Percentiles rank a stretch among this genome's conserved stretches.
These are phyloP conservation scores for Sternarchorhynchus goeldii DNA, from an alignment of 2,797 vertebrate genomes.

Conservation along the genomic window DNA sequence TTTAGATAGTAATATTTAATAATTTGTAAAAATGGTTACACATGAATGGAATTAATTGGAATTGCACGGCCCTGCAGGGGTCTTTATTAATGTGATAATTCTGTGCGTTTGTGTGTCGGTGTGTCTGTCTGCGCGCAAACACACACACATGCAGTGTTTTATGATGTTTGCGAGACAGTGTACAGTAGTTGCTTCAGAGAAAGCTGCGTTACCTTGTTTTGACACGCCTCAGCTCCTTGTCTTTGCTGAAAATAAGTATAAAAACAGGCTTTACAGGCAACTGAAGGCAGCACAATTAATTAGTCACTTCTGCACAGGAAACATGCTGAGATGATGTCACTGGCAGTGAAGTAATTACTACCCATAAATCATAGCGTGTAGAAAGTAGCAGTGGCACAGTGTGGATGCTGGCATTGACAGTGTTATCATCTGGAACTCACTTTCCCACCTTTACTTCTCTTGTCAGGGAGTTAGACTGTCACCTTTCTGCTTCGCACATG, in stretches of 20 bases:
- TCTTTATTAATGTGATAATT: conserved; percentile 8
- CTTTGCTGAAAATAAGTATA: conserved; percentile 22
- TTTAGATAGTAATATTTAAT: too few relatives aligned
- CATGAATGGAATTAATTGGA: neutral
- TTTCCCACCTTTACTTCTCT: conserved; percentile 33
- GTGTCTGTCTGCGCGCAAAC: conserved; percentile 8
- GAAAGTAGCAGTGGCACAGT: conserved; percentile 40
- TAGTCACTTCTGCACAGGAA: conserved; percentile 65
- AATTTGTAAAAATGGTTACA: neutral
- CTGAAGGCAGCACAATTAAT: conserved; percentile 79
- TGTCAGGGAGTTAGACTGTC: conserved; percentile 47
- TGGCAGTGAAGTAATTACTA: conserved; percentile 59
- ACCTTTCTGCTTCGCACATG: conserved; percentile 22
- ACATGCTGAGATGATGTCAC: conserved; percentile 57
- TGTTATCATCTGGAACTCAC: conserved; percentile 41
- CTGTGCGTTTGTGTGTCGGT: neutral
- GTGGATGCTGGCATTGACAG: conserved; percentile 39
- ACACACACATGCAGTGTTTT: conserved; percentile 14
- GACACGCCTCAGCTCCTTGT: conserved; percentile 32
- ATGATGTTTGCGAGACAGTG: conserved; percentile 1
- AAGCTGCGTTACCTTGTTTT: conserved; percentile 50
- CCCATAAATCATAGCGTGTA: conserved; percentile 60
- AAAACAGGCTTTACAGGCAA: conserved; percentile 48
- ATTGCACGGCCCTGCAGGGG: neutral
- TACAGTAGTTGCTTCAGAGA: conserved; percentile 33